Percentiles rank a stretch among this genome's conserved stretches.
These are phyloP conservation scores for Phyto melanocephala DNA, from an alignment of 2,888 invertebrate species.

Conservation along the genomic window DNA sequence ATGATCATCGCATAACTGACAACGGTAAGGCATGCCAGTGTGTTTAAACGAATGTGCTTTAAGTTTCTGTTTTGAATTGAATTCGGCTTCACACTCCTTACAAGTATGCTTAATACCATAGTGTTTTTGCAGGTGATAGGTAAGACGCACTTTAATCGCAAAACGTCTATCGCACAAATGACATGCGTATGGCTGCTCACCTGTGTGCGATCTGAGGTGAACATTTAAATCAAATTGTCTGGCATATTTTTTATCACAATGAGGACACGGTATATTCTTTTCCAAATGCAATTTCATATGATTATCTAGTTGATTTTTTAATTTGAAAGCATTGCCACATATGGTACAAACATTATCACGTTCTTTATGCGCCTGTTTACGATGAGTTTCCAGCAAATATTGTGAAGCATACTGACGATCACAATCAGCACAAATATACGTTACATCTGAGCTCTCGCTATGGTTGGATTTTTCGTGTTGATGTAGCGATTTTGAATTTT, in stretches of 20 bases:
- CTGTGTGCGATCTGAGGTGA: constrained; percentile 68
- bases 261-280: constrained; percentile 67
- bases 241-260: constrained; percentile 70
- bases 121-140: constrained; percentile 71
- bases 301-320: constrained; percentile 67
- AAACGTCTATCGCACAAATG: constrained; percentile 70
- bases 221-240: constrained; percentile 69
- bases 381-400: constrained; percentile 65
- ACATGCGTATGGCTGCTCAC: constrained; percentile 69
- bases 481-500: constrained; percentile 64
- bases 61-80: constrained; percentile 68
- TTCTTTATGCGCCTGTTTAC: constrained; percentile 67
- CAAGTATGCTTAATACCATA: constrained; percentile 69
- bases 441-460: constrained; percentile 46
- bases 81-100: constrained; percentile 68
- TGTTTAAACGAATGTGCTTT: constrained; percentile 69
- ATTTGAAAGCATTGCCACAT: constrained; percentile 68
- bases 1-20: constrained; percentile 66
- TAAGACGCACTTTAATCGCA: constrained; percentile 70
- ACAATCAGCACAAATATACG: constrained; percentile 65
- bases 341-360: constrained; percentile 66
- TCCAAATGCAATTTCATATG: constrained; percentile 69
- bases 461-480: constrained; percentile 66
- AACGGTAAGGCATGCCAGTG: constrained; percentile 70
- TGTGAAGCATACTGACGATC: constrained; percentile 65